These are phyloP conservation scores for Herpailurus yagouaroundi DNA, from an alignment of 2,113 vertebrate species.

Conservation along the genomic window DNA sequence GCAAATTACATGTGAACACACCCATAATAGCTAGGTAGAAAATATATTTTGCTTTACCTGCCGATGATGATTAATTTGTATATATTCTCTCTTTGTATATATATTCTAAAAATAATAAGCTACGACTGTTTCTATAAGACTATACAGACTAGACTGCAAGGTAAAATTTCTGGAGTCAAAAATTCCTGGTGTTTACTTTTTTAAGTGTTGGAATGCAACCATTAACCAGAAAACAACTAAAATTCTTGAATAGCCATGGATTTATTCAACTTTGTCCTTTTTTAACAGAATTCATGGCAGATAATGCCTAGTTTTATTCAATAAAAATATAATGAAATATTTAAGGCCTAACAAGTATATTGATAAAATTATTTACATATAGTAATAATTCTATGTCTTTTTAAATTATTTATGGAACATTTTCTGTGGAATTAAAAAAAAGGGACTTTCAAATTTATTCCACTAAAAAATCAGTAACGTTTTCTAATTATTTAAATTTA, in stretches of 20 bases:
- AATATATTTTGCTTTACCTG: constrained; percentile 57
- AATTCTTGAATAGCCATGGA: neutral
- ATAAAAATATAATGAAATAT: neutral
- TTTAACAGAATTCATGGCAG: neutral
- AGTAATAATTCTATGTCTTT: neutral
- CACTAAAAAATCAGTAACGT: neutral
- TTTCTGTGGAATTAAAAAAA: constrained; percentile 17
- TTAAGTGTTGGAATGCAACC: neutral
- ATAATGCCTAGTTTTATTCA: neutral
- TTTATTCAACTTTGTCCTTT: neutral
- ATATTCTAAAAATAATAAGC: constrained; percentile 39
- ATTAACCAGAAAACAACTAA: neutral
- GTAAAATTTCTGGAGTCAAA: neutral
- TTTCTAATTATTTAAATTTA: constrained; percentile 34
- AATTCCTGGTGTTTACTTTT: neutral
- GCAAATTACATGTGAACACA: constrained; percentile 75
- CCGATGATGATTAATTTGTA: constrained; percentile 63
- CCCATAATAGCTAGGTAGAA: constrained; percentile 63
- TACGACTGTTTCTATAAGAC: neutral
- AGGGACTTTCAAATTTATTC: neutral
- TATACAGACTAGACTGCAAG: neutral
- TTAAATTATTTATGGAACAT: neutral
- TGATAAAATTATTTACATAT: neutral
- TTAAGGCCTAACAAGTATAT: neutral
- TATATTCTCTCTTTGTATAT: constrained; percentile 23